These are phyloP conservation scores for Corythornis vintsioides DNA, from an alignment of 2,113 vertebrate species.

Conservation along the genomic window DNA sequence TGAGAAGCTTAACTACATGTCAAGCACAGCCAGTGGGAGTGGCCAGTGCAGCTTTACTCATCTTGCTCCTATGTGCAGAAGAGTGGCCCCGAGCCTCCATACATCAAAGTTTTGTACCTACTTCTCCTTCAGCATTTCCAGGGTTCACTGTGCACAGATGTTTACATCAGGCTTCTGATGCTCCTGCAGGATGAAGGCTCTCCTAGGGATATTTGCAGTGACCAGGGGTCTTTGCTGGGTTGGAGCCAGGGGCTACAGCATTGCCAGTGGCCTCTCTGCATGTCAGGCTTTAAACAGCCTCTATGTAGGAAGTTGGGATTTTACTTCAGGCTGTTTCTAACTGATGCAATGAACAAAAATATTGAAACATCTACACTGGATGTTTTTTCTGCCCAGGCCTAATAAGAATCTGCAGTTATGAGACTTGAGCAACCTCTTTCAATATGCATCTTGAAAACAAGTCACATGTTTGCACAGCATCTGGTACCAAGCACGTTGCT, in stretches of 20 bases:
- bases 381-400: not conserved
- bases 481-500: fast-evolving
- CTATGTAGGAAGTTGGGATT: not conserved
- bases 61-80: not conserved
- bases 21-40: fast-evolving
- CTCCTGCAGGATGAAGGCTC: not conserved
- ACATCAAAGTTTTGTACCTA: not conserved
- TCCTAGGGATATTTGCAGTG: not conserved
- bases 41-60: fast-evolving
- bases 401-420: not conserved
- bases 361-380: not conserved
- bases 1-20: not conserved
- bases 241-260: not conserved
- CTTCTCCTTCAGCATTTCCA: not conserved
- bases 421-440: not conserved
- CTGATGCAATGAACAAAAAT: not conserved
- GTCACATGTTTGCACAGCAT: not conserved
- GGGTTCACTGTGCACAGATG: fast-evolving
- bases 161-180: not conserved
- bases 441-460: not conserved
- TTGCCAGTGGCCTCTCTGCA: not conserved
- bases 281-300: not conserved
- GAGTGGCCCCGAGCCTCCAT: not conserved
- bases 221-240: not conserved
- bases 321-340: not conserved